Evolutionary conservation across 2,888 invertebrate species (phyloP), one percentile per base, ranked within the genome.

Genomic region (Cantharis rustica): DNA sequence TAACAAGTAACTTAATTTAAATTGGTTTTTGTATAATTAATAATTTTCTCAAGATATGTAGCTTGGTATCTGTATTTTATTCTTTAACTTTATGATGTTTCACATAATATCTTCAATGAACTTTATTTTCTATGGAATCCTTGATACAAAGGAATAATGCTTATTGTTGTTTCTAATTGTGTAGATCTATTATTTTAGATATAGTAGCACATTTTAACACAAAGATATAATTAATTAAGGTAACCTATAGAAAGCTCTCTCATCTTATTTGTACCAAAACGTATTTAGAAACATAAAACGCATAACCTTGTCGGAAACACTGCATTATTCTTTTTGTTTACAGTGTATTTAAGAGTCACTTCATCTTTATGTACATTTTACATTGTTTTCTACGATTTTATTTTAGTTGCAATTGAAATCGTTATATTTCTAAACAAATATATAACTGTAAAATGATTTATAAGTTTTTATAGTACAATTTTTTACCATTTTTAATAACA

Each of bases 121-220:
- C n/a, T 47, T 47, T 47, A 47, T 47, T 47, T 47, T 47, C 47
- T 47, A 47, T 47, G 47, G 47, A 47, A 47, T 47, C 47, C 47
- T n/a, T 47, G n/a, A 13, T n/a, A 47, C 47, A 47, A 47, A 47
- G 47, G 47, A 47, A 47, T 47, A 47, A 47, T 47, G 47, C 47
- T 23, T 16, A 66, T 66, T 66, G 64, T 66, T 66, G 23, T 66
- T 66, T 20, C 64, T 66, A 66, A 66, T 66, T 66, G 64, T 66
- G 17, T 66, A 20, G 64, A 66, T 66, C 64, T 16, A 20, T 66
- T 66, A 23, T 66, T 66, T 66, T 20, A 66, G 17, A 20, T 66
- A 66, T 23, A 66, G 64, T 66, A 66, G 64, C 23, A 66, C 20
- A 23, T 66, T 66, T 66, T 20, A 66, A 66, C 23, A 66, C 64